Percentiles rank a stretch among this genome's conserved stretches.
phyloP scores from a whole-genome alignment of 2,797 vertebrate genomes.

The Alauda arvensis region DNA sequence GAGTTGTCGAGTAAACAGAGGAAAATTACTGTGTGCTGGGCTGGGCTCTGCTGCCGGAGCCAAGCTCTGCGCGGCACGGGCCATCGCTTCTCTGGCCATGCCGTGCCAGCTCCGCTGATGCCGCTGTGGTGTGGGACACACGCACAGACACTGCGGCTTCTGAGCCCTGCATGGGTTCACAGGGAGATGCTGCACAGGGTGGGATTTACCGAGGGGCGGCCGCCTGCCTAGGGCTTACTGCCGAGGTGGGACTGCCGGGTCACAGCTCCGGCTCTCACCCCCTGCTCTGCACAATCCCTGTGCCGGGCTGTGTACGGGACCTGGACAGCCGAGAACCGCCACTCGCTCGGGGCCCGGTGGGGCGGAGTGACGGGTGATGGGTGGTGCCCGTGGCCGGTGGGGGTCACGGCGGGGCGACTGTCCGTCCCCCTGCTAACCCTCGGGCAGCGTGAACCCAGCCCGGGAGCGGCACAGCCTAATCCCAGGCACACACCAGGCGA shows the following conservation, averaged over 20 bases:
- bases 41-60: not conserved
- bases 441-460: not conserved
- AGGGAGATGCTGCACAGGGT: not conserved
- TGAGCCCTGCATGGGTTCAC: too few species aligned
- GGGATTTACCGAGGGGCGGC: not conserved
- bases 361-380: fast-evolving
- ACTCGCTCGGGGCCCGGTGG: fast-evolving
- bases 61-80: fast-evolving
- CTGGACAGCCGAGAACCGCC: fast-evolving
- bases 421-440: fast-evolving
- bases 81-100: not conserved
- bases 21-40: conserved; percentile 8
- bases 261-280: fast-evolving
- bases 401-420: not conserved
- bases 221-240: fast-evolving
- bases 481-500: not conserved
- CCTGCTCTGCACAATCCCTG: fast-evolving
- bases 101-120: fast-evolving
- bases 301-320: fast-evolving
- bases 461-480: not conserved
- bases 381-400: fast-evolving
- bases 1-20: conserved; percentile 8
- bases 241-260: not conserved
- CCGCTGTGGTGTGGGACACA: not conserved
- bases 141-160: not conserved